These are phyloP conservation scores for Neoscelio sp. DNA, from an alignment of 2,888 invertebrate genomes.

Conservation along the genomic window DNA sequence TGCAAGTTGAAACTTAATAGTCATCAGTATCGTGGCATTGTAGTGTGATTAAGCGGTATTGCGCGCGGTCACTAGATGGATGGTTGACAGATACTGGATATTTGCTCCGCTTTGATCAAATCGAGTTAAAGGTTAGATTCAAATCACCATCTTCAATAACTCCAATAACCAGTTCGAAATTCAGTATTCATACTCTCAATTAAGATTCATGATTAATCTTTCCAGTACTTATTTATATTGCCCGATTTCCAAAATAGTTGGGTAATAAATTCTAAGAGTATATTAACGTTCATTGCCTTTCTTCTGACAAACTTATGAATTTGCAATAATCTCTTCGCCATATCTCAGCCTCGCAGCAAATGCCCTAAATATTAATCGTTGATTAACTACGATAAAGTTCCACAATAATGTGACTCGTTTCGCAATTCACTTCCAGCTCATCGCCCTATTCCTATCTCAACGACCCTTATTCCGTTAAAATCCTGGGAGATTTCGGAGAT, in stretches of 20 bases:
- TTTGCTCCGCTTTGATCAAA: conserved; percentile 52
- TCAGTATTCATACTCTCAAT: conserved; percentile 45
- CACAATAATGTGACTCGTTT: conserved; percentile 32
- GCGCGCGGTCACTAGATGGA: conserved; percentile 40
- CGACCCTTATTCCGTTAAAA: conserved; percentile 52
- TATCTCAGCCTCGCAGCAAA: neutral
- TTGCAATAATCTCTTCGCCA: neutral
- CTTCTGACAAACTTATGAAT: neutral
- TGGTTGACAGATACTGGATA: conserved; percentile 54
- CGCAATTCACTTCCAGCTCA: conserved; percentile 48
- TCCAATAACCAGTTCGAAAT: conserved; percentile 39
- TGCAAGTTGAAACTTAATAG: conserved; percentile 57
- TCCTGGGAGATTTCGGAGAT: conserved; percentile 64
- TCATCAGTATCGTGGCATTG: conserved; percentile 51
- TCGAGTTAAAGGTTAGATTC: conserved; percentile 54
- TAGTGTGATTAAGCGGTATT: conserved; percentile 53
- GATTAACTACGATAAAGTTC: conserved; percentile 42
- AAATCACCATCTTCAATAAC: conserved; percentile 39
- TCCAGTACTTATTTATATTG: no score
- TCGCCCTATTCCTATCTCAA: conserved; percentile 38
- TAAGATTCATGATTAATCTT: no score
- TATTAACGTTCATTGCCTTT: no score
- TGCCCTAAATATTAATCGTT: conserved; percentile 39
- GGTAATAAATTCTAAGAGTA: no score
- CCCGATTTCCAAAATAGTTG: no score